phyloP scores from a whole-genome alignment of 2,797 vertebrate species.

The Heteromormyrus szaboi region DNA sequence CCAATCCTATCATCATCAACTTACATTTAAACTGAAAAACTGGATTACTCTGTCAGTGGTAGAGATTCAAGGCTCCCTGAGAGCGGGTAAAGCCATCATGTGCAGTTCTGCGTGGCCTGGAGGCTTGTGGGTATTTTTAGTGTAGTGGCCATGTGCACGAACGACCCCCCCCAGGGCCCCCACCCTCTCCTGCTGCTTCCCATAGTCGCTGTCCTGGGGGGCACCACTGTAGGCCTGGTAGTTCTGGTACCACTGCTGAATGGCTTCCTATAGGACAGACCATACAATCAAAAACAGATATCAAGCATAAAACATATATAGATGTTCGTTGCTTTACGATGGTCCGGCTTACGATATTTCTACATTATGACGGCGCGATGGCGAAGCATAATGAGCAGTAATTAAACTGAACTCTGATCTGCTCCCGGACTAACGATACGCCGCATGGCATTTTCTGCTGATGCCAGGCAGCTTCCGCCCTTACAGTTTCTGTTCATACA shows the following conservation, averaged over 20 bases:
- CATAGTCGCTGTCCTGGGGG: not conserved
- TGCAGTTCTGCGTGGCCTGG: not conserved
- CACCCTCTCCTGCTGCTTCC: not conserved
- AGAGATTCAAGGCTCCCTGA: not conserved
- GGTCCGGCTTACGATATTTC: not conserved
- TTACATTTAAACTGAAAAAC: not conserved
- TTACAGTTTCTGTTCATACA: not conserved
- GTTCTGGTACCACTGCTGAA: conserved; percentile 2
- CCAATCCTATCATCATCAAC: not conserved
- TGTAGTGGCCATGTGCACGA: not conserved
- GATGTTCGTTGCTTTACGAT: not conserved
- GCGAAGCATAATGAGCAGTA: not conserved
- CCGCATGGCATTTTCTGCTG: not conserved
- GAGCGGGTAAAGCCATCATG: not conserved
- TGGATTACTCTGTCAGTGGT: not conserved
- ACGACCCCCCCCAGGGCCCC: not conserved
- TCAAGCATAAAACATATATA: not conserved
- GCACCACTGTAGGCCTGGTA: not conserved
- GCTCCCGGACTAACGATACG: not conserved
- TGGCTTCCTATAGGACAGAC: not conserved
- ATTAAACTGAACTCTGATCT: not conserved
- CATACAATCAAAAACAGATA: not conserved
- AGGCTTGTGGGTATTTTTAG: not conserved
- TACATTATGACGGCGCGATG: not conserved
- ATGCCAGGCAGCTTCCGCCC: not conserved